phyloP scores from a whole-genome alignment of 2,113 vertebrate species.

The Ophthalmotilapia sp. region DNA sequence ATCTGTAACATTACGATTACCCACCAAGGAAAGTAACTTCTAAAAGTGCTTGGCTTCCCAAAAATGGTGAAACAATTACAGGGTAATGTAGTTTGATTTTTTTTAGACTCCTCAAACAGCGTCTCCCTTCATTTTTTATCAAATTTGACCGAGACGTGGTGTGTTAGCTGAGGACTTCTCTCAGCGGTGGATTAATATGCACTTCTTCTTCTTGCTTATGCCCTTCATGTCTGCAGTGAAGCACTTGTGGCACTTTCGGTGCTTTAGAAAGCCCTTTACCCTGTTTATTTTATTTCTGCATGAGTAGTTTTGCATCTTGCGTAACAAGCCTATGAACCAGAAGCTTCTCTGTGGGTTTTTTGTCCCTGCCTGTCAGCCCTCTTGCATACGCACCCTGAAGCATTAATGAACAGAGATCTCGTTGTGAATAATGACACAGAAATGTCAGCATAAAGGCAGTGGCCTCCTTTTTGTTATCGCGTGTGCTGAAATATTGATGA shows the following conservation, averaged over 20 bases:
- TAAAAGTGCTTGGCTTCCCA: neutral
- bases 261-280: neutral
- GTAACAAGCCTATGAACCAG: neutral
- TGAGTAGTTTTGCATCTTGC: neutral
- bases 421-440: neutral
- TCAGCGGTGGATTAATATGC: neutral
- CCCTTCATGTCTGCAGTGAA: neutral
- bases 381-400: neutral
- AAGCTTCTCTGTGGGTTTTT: neutral
- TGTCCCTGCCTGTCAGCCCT: neutral
- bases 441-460: neutral
- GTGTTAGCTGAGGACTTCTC: neutral
- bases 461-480: neutral
- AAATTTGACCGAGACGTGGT: neutral
- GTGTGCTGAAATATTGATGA: conserved; percentile 37
- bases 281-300: neutral
- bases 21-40: neutral
- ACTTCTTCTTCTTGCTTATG: neutral
- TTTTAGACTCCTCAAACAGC: neutral
- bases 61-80: neutral
- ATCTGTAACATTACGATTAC: neutral
- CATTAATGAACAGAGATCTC: neutral
- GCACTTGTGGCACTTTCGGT: neutral
- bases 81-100: accelerated
- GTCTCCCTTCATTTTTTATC: neutral